Percentiles rank a stretch among this genome's conserved stretches.
These are phyloP conservation scores for Xylocampa areola DNA, from an alignment of 2,888 invertebrate genomes.

Conservation along the genomic window DNA sequence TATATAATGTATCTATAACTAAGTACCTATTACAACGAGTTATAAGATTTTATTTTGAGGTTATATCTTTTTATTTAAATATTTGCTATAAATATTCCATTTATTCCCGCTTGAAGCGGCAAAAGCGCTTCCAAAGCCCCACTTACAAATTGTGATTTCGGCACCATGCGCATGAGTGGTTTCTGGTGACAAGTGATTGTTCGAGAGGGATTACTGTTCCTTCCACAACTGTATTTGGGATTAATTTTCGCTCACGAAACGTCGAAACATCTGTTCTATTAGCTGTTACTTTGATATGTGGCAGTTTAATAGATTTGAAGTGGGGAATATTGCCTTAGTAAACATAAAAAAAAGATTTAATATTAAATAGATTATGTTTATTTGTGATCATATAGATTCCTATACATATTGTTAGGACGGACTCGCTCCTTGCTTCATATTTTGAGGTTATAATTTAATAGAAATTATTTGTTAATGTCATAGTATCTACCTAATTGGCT, in stretches of 20 bases:
- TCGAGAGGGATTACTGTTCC: slow-evolving; percentile 77
- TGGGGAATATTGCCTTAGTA: slow-evolving; percentile 35
- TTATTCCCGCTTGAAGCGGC: slow-evolving; percentile 30
- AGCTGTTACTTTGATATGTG: slow-evolving; percentile 60
- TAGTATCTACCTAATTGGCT: too few species aligned
- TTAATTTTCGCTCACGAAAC: slow-evolving; percentile 78
- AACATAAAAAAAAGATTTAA: slow-evolving; percentile 18
- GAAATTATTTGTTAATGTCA: too few species aligned
- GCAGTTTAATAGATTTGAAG: slow-evolving; percentile 54
- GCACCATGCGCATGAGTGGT: slow-evolving; percentile 74
- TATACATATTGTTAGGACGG: too few species aligned
- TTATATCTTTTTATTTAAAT: too few species aligned
- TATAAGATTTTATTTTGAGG: too few species aligned
- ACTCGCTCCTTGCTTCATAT: too few species aligned
- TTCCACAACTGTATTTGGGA: slow-evolving; percentile 72
- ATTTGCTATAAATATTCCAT: not conserved
- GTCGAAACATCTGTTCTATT: slow-evolving; percentile 83
- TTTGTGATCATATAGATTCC: too few species aligned
- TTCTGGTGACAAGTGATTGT: slow-evolving; percentile 84
- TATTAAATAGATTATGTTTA: not conserved
- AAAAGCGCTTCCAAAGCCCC: slow-evolving; percentile 52
- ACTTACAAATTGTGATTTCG: slow-evolving; percentile 42
- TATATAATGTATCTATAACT: too few species aligned
- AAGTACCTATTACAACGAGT: too few species aligned
- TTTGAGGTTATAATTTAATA: too few species aligned